Base-by-base conservation (phyloP, 2,888 invertebrate genomes). In the Caenorhabditis zanzibari region DNA sequence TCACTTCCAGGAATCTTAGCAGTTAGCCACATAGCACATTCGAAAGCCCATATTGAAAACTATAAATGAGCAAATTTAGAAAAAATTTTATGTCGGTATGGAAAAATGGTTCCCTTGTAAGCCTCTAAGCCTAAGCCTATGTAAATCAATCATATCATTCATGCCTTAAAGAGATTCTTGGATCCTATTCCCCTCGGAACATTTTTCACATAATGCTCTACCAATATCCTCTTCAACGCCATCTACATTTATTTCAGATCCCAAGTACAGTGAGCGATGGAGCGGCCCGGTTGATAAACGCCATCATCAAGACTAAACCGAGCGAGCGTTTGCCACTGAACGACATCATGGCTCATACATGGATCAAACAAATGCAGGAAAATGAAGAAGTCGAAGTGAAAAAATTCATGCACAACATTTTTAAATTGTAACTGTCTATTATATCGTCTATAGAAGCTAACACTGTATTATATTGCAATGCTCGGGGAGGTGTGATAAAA, bases 271-370 rank as follows among this genome's bases (percentile, higher is more conserved):
- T 87, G 38, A 80, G 73, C 35, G 66, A 69, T 3, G 71, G 71
- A 19, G 84, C 86, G 9, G 47, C 41, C 22, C 66, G 66, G 9
- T 74, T 87, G 41, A 82, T 87, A n/a, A 47, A 38, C 14, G 83
- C 84, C 22, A 75, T 87, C 47, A 84, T 87, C 59, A 68, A 81
- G 28, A 82, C 72, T 26, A 84, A 87, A 26, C 85, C 87, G 3
- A n/a, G 28, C 1, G 75, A 69, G 24, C 61, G 87, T 19, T 75
- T 88, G 14, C 76, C 88, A 16, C 69, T 88, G 9, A 28, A 28
- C 35, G 66, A 84, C 2, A 82, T 88, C 44, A 72, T 86, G 49
- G 58, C 64, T n/a, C 86, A 88, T 56, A 58, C 77, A 19, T 88
- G 86, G 86, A 84, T 88, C 41, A 47, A 52, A 10, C 74, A 79